Percentiles rank a stretch among this genome's conserved stretches.
Conservation (phyloP, 2,113 vertebrate species). For the Rhynchomys soricoides region DNA sequence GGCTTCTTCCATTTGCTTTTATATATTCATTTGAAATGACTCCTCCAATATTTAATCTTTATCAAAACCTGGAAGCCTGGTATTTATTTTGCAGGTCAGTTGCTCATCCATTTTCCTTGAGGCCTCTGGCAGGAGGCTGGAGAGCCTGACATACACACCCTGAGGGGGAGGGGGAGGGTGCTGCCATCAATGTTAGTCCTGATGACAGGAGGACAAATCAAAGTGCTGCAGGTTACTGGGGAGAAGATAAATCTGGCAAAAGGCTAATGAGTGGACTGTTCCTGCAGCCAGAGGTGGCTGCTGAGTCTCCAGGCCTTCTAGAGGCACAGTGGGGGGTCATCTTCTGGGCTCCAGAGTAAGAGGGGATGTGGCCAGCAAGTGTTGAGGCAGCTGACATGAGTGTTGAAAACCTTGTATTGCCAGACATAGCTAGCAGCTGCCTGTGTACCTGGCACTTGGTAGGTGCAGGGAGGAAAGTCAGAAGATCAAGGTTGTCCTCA, state of each 20-base stretch:
- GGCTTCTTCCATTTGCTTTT: conserved; percentile 82
- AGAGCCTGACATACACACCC: neutral
- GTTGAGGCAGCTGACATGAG: neutral
- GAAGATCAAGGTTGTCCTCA: neutral
- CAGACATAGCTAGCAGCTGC: too few species aligned
- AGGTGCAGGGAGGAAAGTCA: neutral
- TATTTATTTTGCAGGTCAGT: conserved; percentile 85
- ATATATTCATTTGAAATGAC: conserved; percentile 84
- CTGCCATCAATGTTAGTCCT: conserved; percentile 83
- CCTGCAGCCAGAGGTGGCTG: neutral
- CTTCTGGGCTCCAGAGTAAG: neutral
- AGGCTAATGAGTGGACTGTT: conserved; percentile 63
- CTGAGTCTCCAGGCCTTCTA: conserved; percentile 62
- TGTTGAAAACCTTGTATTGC: neutral
- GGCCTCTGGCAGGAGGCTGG: conserved; percentile 71
- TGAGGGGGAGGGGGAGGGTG: conserved; percentile 52
- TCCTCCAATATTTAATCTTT: conserved; percentile 86
- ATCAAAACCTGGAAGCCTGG: conserved; percentile 84
- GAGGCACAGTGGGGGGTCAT: fast-evolving
- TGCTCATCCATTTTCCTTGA: conserved; percentile 84
- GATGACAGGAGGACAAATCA: conserved; percentile 85
- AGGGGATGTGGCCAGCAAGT: neutral
- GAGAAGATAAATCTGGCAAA: conserved; percentile 79
- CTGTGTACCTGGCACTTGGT: neutral
- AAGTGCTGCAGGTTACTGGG: conserved; percentile 76